phyloP scores from a whole-genome alignment of 2,113 vertebrate species.

The Sigmodon hispidus region DNA sequence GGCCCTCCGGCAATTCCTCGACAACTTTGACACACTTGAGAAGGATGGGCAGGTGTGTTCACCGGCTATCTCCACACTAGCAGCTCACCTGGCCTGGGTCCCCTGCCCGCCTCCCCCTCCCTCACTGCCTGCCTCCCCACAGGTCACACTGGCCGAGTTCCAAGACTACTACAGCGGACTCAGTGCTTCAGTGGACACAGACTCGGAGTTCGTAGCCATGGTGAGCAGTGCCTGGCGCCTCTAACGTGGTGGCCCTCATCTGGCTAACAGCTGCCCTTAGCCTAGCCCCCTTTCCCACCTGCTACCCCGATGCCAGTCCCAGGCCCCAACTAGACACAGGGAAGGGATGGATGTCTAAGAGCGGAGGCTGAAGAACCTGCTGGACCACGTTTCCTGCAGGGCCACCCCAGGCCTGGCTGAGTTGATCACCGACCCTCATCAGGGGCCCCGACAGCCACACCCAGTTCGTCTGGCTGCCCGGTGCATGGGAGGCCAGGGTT shows the following conservation, averaged over 20 bases:
- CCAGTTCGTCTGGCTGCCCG: neutral
- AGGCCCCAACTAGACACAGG: neutral
- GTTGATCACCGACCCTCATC: neutral
- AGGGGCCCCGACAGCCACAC: neutral
- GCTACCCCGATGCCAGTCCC: neutral
- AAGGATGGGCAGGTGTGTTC: slow-evolving; percentile 86
- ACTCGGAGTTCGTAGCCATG: slow-evolving; percentile 86
- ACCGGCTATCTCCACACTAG: accelerated
- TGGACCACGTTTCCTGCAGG: neutral
- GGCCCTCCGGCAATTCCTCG: slow-evolving; percentile 84
- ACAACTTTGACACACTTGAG: slow-evolving; percentile 84
- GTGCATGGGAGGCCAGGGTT: neutral
- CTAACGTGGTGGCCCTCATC: neutral
- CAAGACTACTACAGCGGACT: slow-evolving; percentile 87
- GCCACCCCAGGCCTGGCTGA: neutral
- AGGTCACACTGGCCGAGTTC: slow-evolving; percentile 88
- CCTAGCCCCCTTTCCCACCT: neutral
- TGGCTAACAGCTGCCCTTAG: neutral
- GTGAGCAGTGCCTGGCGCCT: slow-evolving; percentile 86
- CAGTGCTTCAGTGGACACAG: slow-evolving; percentile 84
- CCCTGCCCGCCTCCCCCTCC: neutral
- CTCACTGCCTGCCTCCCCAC: neutral
- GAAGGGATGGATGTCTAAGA: neutral
- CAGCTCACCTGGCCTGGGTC: accelerated
- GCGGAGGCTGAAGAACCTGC: neutral